Evolutionary conservation across 2,888 invertebrate species (phyloP), one percentile per base, ranked within the genome.

Genomic region (Thumatha senex): DNA sequence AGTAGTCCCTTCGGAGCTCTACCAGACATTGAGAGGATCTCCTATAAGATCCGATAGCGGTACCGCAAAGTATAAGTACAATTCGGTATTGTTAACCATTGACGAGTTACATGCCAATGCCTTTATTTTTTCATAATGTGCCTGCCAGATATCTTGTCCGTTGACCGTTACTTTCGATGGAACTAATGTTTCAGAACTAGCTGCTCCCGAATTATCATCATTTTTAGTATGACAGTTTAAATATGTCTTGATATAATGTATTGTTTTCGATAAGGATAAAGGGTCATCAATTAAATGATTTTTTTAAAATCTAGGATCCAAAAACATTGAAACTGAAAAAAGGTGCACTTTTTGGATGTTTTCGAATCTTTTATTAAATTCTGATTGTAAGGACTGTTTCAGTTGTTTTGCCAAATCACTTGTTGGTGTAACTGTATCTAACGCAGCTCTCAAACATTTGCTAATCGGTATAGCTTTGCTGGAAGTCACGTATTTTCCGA

Each of bases 101-200:
- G 51, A 52, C 52, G 47, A 11, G 49, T 47, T 52, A 52, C 40
- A 39, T 48, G 46, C 43, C 48, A 46, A 49, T 51, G 53, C 33
- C 42, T n/a, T 42, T 36, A 24, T 43, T 57, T 54, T 61, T 54
- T 56, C 52, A 61, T 60, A 30, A 51, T 61, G 54, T 48, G 43
- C 52, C 50, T 54, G 57, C 57, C 55, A 60, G 43, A 60, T 62
- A 58, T 60, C 54, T 54, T 55, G 55, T 46, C 39, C 54, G 50
- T 54, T 36, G 47, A 43, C 50, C 15, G 47, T 40, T 15, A 42
- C 57, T 52, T 39, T 43, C 43, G 57, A 51, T 55, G 47, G 40
- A 43, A 38, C 47, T 12, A 40, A 56, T 53, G 50, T 30, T 56
- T 50, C 51, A 49, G 45, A 48, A 56, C 49, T 49, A 43, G 46